A percentile compares a stretch with the other conserved stretches of the same genome.
Conservation (phyloP, 2,113 vertebrate genomes). For the Sakesphorus luctuosus region DNA sequence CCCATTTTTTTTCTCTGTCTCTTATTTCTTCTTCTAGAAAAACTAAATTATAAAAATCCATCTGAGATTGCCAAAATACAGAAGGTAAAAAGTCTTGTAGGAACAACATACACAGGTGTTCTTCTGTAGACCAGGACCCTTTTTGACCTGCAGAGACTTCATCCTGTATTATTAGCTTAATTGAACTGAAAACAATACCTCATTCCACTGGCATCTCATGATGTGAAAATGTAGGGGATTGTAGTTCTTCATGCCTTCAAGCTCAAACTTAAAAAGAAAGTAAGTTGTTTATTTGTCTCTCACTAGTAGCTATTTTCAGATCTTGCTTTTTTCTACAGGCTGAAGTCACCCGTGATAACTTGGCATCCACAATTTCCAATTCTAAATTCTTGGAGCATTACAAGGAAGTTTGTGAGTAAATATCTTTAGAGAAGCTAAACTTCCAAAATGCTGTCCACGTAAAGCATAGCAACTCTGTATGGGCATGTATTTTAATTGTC, state of each 20-base stretch:
- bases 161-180: background rate
- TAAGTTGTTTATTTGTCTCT: background rate
- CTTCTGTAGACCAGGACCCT: background rate
- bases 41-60: background rate
- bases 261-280: background rate
- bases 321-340: background rate
- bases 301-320: background rate
- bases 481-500: slow-evolving; percentile 40
- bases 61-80: background rate
- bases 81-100: background rate
- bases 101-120: background rate
- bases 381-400: background rate
- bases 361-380: background rate
- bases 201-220: background rate
- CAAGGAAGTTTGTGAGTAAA: background rate
- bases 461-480: background rate
- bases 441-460: background rate
- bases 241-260: background rate
- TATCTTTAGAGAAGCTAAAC: background rate
- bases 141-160: background rate
- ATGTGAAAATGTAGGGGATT: background rate
- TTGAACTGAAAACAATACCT: background rate
- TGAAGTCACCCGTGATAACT: background rate
- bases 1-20: background rate
- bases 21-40: background rate